Percentiles rank a stretch among this genome's conserved stretches.
phyloP scores from a whole-genome alignment of 2,113 vertebrate genomes.

The Leptodactylus fuscus region DNA sequence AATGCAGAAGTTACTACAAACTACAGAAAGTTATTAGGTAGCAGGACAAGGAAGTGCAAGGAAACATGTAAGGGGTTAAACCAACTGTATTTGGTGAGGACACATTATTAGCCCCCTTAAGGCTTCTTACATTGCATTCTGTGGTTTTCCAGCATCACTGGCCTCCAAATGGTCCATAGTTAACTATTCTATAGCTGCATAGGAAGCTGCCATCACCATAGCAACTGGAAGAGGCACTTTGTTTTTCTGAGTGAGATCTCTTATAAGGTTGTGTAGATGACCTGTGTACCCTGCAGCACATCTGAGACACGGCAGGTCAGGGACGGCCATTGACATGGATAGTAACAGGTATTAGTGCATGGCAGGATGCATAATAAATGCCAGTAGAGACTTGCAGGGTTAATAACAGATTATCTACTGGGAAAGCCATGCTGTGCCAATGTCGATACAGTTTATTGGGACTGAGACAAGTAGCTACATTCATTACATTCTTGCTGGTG shows the following conservation, averaged over 20 bases:
- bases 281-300: neutral
- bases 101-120: neutral
- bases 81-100: neutral
- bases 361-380: neutral
- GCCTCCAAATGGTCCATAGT: constrained; percentile 9
- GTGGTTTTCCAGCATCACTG: too few relatives aligned
- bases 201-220: constrained; percentile 24
- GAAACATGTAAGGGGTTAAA: neutral
- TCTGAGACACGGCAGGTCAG: too few relatives aligned
- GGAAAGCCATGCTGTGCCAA: neutral
- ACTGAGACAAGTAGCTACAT: neutral
- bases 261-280: neutral
- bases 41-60: neutral
- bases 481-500: neutral
- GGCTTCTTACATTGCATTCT: neutral
- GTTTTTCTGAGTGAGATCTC: neutral
- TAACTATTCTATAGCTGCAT: neutral
- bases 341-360: too few relatives aligned
- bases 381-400: neutral
- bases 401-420: neutral
- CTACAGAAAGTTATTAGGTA: neutral
- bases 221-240: neutral
- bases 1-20: neutral
- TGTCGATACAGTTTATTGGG: neutral
- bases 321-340: too few relatives aligned